Base-by-base conservation (phyloP, 1,140 invertebrate species). In the Cyrtorhinus lividipennis region DNA sequence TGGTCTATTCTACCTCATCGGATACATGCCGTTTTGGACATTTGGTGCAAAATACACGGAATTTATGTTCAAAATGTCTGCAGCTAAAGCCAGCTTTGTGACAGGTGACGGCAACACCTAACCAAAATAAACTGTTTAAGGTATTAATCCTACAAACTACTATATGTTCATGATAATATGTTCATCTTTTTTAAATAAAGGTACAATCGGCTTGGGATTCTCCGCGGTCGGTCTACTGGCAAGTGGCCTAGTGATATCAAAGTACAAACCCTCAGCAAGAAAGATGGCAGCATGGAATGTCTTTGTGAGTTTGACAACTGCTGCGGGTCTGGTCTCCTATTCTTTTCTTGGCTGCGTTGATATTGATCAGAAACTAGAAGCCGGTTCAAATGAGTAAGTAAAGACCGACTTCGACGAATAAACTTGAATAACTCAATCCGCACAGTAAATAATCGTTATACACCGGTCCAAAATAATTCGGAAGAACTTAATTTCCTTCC, bases 201-300 rank as follows among this genome's bases (percentile, higher is more conserved):
- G 67, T 24, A 71, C 80, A 2, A 72, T 85, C 1, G 80, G 80
- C 63, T 80, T 85, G 1, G 72, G 84, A 0, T 72, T 85, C 1
- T 77, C 82, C 65, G 79, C 79, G 0, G 64, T 82, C 13, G 76
- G 79, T 1, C 72, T 86, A 56, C 70, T 86, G 2, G 57, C 81
- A 1, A 76, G 80, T 48, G 85, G 85, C 0, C 68, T 83, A 24
- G 65, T 87, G 1, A 81, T 87, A 2, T 71, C 79, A 0, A 82
- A 78, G 70, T 70, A 73, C 0, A 77, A 77, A 64, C 81, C 83
- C 0, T 75, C 72, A 25, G 77, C 80, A 12, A 71, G 75, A 62
- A 71, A 62, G n/a, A 67, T 85, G 1, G 74, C 79, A 2, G 67
- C 67, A 3, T 85, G 82, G 68, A 84, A 82, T 70, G 75, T 84